Conservation (phyloP, 2,113 vertebrate genomes). For the Junco hyemalis region DNA sequence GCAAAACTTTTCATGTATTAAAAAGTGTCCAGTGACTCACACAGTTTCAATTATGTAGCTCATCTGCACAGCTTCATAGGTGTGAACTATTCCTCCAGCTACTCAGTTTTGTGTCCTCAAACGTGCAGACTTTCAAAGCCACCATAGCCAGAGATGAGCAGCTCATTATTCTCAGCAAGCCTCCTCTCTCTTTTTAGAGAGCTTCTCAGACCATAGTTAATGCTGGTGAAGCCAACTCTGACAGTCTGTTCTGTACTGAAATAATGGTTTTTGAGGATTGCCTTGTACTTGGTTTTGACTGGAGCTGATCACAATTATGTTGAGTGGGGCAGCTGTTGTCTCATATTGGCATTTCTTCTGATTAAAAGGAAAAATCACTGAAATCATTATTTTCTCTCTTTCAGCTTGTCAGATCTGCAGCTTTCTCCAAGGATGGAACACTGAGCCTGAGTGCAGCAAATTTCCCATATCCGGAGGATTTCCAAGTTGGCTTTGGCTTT, state of each 20-base stretch:
- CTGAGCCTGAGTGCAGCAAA: slow-evolving; percentile 55
- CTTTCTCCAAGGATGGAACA: slow-evolving; percentile 70
- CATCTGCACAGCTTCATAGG: neutral
- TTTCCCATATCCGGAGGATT: slow-evolving; percentile 37
- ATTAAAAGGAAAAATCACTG: neutral
- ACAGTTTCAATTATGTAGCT: neutral
- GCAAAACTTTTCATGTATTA: neutral
- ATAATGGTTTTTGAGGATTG: neutral
- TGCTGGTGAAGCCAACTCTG: neutral
- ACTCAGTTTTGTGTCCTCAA: neutral
- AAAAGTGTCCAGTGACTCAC: neutral
- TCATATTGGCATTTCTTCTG: neutral
- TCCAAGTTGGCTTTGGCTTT: slow-evolving; percentile 80
- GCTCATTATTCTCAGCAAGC: neutral
- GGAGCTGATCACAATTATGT: neutral
- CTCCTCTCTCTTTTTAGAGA: neutral
- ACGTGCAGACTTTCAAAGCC: neutral
- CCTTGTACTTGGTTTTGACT: neutral
- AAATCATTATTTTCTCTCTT: neutral
- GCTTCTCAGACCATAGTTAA: neutral
- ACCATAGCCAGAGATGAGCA: neutral
- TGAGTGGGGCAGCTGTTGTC: neutral
- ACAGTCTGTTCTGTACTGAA: neutral
- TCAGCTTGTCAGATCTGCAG: slow-evolving; percentile 75
- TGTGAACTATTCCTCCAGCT: neutral